Percentiles rank a stretch among this genome's conserved stretches.
Conservation (phyloP, 2,113 vertebrate genomes). For the Willisornis vidua region DNA sequence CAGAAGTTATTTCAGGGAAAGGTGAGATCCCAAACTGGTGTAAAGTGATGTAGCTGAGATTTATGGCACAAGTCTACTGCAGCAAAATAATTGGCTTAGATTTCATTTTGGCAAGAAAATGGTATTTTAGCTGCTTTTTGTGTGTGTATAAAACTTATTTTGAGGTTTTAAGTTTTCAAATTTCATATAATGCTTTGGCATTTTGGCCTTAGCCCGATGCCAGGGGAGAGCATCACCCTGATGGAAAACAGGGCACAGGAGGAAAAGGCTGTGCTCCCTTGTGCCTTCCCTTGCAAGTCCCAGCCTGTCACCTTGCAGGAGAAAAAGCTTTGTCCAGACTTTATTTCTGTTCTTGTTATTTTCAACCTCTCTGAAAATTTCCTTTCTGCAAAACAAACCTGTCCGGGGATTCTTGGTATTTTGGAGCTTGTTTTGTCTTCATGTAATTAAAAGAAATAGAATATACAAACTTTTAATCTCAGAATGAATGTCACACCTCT, state of each 20-base stretch:
- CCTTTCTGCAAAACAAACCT: background rate
- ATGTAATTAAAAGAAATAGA: constrained; percentile 37
- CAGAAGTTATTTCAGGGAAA: background rate
- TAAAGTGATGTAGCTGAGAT: background rate
- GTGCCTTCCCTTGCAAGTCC: background rate
- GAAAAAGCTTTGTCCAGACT: background rate
- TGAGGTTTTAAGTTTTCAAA: background rate
- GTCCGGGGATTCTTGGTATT: background rate
- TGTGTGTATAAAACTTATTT: background rate
- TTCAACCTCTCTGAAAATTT: background rate
- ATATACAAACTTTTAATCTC: background rate
- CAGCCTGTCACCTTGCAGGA: background rate
- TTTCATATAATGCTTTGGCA: background rate
- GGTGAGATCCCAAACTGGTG: background rate
- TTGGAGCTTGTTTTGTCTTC: constrained; percentile 24
- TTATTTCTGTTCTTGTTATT: background rate
- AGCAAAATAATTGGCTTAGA: background rate
- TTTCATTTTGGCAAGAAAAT: background rate
- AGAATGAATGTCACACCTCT: background rate
- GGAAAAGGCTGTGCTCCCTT: background rate
- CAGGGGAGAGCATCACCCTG: background rate
- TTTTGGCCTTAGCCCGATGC: background rate
- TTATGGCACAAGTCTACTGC: background rate
- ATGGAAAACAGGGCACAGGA: background rate
- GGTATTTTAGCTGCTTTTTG: background rate